Conservation (phyloP, 2,797 vertebrate species). For the Liparis tanakae region DNA sequence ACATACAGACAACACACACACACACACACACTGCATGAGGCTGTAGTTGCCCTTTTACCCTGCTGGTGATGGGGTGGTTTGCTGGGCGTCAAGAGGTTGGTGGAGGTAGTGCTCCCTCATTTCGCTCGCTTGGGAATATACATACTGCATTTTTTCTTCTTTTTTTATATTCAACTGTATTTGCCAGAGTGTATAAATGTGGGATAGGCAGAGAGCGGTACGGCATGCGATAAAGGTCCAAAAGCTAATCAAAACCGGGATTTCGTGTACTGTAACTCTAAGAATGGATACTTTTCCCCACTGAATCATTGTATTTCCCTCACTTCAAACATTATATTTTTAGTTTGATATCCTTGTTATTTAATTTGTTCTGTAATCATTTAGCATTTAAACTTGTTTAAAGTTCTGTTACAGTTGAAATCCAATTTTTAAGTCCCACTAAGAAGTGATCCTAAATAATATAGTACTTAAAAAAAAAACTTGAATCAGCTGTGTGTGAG, state of each 20-base stretch:
- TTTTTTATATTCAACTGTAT: background rate
- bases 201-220: background rate
- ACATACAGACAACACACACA: constrained; percentile 13
- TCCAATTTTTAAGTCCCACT: background rate
- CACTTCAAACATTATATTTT: background rate
- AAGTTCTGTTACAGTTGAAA: background rate
- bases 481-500: background rate
- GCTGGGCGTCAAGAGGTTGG: constrained; percentile 32
- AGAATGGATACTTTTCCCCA: background rate
- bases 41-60: constrained; percentile 57
- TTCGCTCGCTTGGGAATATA: no score
- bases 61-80: constrained; percentile 31
- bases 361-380: background rate
- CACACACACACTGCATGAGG: constrained; percentile 40
- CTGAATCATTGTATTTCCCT: background rate
- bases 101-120: constrained; percentile 53
- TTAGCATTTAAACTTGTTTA: background rate
- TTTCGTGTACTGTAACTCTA: background rate
- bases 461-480: background rate
- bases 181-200: background rate
- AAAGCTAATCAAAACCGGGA: background rate
- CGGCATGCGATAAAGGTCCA: background rate
- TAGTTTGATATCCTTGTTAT: background rate
- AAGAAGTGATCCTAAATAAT: background rate
- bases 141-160: no score